Conservation (phyloP, 2,888 invertebrate genomes). For the Acanthoscelides obtectus region DNA sequence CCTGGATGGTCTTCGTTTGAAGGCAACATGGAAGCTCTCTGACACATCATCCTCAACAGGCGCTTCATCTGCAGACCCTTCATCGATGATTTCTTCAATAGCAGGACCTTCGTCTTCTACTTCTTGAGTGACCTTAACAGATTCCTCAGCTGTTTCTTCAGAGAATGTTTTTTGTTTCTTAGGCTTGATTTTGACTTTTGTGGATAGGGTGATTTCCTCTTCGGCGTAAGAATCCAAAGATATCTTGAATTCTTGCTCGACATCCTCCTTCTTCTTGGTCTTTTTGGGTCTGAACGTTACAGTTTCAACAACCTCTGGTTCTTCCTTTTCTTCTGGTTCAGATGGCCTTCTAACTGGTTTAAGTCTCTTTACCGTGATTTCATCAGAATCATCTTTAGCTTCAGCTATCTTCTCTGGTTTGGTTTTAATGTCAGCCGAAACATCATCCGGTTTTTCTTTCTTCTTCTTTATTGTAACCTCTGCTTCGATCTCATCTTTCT, state of each 20-base stretch:
- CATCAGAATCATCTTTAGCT: conserved; percentile 59
- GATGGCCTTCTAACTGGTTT: conserved; percentile 64
- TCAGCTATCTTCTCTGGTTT: conserved; percentile 48
- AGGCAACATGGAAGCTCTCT: conserved; percentile 50
- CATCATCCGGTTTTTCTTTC: conserved; percentile 28
- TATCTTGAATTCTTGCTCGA: conserved; percentile 86
- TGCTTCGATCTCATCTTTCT: conserved; percentile 14
- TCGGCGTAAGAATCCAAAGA: conserved; percentile 80
- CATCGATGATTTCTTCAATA: conserved; percentile 62
- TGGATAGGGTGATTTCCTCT: conserved; percentile 82
- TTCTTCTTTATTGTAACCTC: conserved; percentile 19
- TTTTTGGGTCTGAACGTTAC: conserved; percentile 75
- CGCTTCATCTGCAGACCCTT: conserved; percentile 56
- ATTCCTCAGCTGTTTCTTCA: conserved; percentile 74
- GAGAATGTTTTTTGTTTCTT: conserved; percentile 67
- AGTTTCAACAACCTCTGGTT: conserved; percentile 69
- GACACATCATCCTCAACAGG: conserved; percentile 53
- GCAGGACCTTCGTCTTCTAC: conserved; percentile 58
- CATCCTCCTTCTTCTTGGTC: conserved; percentile 77
- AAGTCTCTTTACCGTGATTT: conserved; percentile 70
- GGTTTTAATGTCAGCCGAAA: conserved; percentile 30
- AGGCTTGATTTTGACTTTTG: conserved; percentile 75
- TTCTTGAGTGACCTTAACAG: conserved; percentile 64
- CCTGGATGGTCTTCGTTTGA: conserved; percentile 46
- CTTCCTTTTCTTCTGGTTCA: conserved; percentile 63